phyloP scores from a whole-genome alignment of 2,888 invertebrate genomes.

The Graphium colonna region DNA sequence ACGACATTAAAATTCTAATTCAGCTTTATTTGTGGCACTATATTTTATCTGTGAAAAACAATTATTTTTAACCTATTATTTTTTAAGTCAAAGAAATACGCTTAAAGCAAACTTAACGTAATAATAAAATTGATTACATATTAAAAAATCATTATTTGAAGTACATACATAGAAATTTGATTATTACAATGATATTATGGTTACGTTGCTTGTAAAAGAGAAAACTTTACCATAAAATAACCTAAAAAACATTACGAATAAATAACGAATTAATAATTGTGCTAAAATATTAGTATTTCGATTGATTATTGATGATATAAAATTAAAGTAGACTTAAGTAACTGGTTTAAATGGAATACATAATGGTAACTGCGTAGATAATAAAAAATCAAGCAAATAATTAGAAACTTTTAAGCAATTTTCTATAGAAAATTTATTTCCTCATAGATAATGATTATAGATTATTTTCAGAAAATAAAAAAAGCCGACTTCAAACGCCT shows the following conservation, averaged over 20 bases:
- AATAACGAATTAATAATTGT: constrained; percentile 13
- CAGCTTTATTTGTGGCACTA: too few relatives aligned
- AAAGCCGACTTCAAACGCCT: too few relatives aligned
- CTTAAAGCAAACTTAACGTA: not conserved
- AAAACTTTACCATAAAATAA: constrained; percentile 3
- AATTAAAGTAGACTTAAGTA: not conserved
- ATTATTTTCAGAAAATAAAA: too few relatives aligned
- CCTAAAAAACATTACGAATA: not conserved
- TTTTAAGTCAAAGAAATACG: too few relatives aligned
- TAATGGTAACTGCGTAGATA: constrained; percentile 10
- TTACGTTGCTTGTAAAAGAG: constrained; percentile 6
- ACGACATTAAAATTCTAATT: too few relatives aligned
- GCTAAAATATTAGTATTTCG: constrained; percentile 7
- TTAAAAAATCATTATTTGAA: constrained; percentile 5
- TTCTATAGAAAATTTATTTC: too few relatives aligned
- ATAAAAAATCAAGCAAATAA: not conserved
- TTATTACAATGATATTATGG: not conserved
- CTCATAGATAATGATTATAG: too few relatives aligned
- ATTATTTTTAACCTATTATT: too few relatives aligned
- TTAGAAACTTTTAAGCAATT: too few relatives aligned
- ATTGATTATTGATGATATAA: not conserved
- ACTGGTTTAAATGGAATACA: constrained; percentile 6
- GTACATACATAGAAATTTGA: constrained; percentile 3
- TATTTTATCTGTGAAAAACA: too few relatives aligned
- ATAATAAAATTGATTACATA: constrained; percentile 4